Percentiles rank a stretch among this genome's conserved stretches.
Conservation (phyloP, 2,797 vertebrate species). For the Hippocampus kuda region DNA sequence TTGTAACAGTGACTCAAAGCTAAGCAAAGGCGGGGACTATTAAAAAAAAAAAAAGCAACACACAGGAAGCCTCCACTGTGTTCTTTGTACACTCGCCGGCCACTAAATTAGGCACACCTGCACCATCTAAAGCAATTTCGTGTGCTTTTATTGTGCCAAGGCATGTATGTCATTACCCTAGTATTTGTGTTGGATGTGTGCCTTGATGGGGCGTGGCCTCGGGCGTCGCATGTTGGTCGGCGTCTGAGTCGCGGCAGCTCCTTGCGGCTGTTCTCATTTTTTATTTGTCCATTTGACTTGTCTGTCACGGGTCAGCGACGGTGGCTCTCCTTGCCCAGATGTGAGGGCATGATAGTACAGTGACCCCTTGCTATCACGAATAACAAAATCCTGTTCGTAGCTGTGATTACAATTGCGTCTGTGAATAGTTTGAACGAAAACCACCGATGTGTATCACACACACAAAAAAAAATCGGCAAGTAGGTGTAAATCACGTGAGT, state of each 20-base stretch:
- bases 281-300: not conserved
- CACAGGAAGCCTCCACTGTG: conserved; percentile 35
- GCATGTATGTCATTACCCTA: not conserved
- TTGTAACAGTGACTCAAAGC: conserved; percentile 44
- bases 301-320: not conserved
- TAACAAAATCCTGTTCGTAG: too few relatives aligned
- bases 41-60: conserved; percentile 22
- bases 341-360: not conserved
- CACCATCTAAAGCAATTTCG: not conserved
- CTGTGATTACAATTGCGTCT: too few relatives aligned
- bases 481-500: too few relatives aligned
- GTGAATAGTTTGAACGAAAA: too few relatives aligned
- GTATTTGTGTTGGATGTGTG: not conserved
- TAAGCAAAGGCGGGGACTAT: conserved; percentile 44
- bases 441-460: too few relatives aligned
- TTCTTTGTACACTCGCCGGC: not conserved
- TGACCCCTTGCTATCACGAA: too few relatives aligned
- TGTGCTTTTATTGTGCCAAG: not conserved
- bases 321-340: not conserved
- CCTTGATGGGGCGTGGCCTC: not conserved
- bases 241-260: not conserved
- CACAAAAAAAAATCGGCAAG: too few relatives aligned
- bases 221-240: too few relatives aligned
- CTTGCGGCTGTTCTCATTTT: not conserved
- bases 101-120: conserved; percentile 2